Conservation (phyloP, 2,888 invertebrate genomes). For the Alloscopus bannaensis region DNA sequence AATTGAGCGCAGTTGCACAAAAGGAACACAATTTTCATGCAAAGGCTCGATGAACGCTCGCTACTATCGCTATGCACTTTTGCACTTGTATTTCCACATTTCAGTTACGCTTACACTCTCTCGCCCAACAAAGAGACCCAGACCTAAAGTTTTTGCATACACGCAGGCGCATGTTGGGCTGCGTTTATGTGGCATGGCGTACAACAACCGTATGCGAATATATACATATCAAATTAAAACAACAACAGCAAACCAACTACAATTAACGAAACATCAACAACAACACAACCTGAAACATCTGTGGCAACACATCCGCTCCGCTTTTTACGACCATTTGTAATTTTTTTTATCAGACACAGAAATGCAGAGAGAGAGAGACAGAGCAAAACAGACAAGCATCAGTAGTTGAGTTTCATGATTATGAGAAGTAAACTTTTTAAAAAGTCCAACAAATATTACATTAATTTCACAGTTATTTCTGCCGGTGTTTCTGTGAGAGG, state of each 20-base stretch:
- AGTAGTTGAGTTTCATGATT: not conserved
- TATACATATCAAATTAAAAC: not conserved
- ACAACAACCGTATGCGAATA: no score
- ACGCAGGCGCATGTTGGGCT: no score
- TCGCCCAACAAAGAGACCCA: no score
- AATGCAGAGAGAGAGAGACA: no score
- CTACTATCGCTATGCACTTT: not conserved
- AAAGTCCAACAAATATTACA: no score
- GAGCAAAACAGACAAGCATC: slow-evolving; percentile 10
- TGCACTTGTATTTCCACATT: not conserved
- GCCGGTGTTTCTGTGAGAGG: no score
- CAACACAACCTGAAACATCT: slow-evolving; percentile 42
- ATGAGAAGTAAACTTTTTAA: no score
- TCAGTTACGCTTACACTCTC: not conserved
- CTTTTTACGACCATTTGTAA: slow-evolving; percentile 31
- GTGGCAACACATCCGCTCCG: slow-evolving; percentile 44
- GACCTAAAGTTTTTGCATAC: no score
- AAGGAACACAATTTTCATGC: not conserved
- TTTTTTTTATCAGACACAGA: slow-evolving; percentile 10
- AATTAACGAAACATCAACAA: slow-evolving; percentile 28
- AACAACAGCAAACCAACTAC: slow-evolving; percentile 7
- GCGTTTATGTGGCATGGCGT: not conserved
- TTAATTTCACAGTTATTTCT: no score
- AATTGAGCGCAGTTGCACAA: slow-evolving; percentile 7
- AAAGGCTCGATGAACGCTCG: no score